Evolutionary conservation across 2,797 vertebrate species (phyloP), one percentile per base, ranked within the genome.

Genomic region (Hapalemur alaotrensis): DNA sequence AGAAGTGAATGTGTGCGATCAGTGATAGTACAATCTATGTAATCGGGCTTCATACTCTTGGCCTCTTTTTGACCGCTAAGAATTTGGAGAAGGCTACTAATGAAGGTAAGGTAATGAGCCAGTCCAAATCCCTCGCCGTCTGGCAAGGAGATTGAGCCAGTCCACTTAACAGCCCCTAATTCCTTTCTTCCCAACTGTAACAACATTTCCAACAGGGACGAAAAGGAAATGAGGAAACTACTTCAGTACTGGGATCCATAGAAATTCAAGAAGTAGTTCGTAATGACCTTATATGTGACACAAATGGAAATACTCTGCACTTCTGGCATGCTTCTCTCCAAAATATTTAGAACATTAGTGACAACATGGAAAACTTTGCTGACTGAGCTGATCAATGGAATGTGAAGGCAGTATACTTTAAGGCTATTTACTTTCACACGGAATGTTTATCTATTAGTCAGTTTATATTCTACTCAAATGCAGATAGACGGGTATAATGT

Each of bases 371-470:
- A 98, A 98, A 98, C 98, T 98, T 98, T 98, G 98, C 98, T 99
- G 98, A 98, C 98, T 98, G 98, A 98, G 98, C 98, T 98, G 98
- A 98, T 99, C 98, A 98, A 98, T 98, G 98, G 98, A 98, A 99
- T 99, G 98, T 98, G 98, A 99, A 99, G 98, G 98, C 98, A 98
- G 98, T 99, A 98, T 98, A 98, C 98, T 98, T 98, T 98, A 98
- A 98, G 98, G 98, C 98, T 98, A 98, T 99, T 99, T 99, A 98
- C 98, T 98, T 98, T 98, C 98, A 95, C 97, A 97, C 82, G 57
- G 98, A 98, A 98, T 98, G 98, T 98, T 99, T 99, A 98, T 98
- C 98, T 98, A 96, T 99, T 99, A 98, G 98, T 98, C 98, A 98
- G 98, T 99, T 98, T 98, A 97, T 98, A 98, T 98, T 98, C 98